Percentiles rank a stretch among this genome's conserved stretches.
Evolutionary conservation across 2,113 vertebrate species (phyloP).

Genomic region (Oryzias curvinotus): DNA sequence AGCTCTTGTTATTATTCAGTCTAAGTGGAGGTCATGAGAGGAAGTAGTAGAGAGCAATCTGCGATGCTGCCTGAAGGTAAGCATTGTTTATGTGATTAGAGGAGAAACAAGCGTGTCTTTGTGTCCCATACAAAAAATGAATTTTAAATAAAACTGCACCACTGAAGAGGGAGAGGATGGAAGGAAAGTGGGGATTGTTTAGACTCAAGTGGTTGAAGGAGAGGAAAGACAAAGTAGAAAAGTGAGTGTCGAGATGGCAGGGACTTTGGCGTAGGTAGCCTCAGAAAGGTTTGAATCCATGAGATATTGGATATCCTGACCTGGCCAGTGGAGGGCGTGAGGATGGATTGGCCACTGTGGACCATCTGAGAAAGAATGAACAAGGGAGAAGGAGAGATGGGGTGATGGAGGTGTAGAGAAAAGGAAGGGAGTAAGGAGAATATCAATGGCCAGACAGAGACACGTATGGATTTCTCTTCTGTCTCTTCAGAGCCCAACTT

Average conservation of each 20-base stretch:
- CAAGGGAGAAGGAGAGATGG: constrained; percentile 54
- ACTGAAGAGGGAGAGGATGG: neutral
- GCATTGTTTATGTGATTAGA: constrained; percentile 50
- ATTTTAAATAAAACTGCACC: neutral
- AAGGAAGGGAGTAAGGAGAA: constrained; percentile 72
- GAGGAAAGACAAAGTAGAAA: constrained; percentile 31
- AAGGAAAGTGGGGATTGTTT: constrained; percentile 14
- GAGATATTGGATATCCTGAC: constrained; percentile 79
- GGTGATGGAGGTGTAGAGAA: constrained; percentile 65
- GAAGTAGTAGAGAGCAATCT: constrained; percentile 30
- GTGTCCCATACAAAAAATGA: constrained; percentile 21
- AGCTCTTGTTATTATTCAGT: constrained; percentile 36
- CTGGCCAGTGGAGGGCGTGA: constrained; percentile 74
- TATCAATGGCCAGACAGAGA: constrained; percentile 77
- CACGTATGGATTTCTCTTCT: constrained; percentile 77
- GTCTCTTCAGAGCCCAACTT: constrained; percentile 74
- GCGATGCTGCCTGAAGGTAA: constrained; percentile 41
- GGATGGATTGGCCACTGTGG: constrained; percentile 79
- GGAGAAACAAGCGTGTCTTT: constrained; percentile 28
- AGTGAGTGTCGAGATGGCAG: constrained; percentile 30
- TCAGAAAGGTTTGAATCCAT: constrained; percentile 70
- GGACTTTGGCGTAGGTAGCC: constrained; percentile 34
- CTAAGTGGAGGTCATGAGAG: constrained; percentile 41
- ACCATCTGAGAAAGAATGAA: constrained; percentile 57
- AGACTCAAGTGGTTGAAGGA: constrained; percentile 39